phyloP scores from a whole-genome alignment of 2,888 invertebrate species.

The Andrena marginata region DNA sequence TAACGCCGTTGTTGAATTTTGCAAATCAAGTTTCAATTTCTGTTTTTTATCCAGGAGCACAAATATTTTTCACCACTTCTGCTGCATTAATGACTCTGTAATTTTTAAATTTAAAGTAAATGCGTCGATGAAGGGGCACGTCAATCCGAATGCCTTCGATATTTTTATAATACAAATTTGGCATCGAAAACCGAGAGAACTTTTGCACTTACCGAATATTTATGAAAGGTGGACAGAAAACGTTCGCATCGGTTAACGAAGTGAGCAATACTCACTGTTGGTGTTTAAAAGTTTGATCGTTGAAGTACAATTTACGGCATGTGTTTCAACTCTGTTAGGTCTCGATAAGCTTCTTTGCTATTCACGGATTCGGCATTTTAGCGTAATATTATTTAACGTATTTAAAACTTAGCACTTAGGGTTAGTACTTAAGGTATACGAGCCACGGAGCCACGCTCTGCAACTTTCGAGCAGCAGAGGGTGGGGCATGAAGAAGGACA shows the following conservation, averaged over 20 bases:
- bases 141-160: too few species aligned
- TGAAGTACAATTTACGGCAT: background rate
- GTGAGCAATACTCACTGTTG: background rate
- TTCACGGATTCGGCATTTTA: conserved; percentile 27
- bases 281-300: conserved; percentile 11
- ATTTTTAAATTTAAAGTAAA: too few species aligned
- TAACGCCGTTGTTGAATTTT: too few species aligned
- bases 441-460: background rate
- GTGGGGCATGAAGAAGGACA: background rate
- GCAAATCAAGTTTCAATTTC: too few species aligned
- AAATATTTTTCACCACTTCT: too few species aligned
- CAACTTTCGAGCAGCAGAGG: conserved; percentile 7
- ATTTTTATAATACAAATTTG: too few species aligned
- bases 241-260: background rate
- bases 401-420: conserved; percentile 44
- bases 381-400: conserved; percentile 42
- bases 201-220: background rate
- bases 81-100: too few species aligned
- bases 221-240: background rate
- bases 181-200: background rate
- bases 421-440: conserved; percentile 27
- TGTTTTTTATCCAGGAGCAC: too few species aligned
- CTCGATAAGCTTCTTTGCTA: background rate
- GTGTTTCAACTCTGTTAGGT: conserved; percentile 1
- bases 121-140: too few species aligned